Conservation (phyloP, 53 echinoderm and acorn worm species). For the Echinometra lucunter region DNA sequence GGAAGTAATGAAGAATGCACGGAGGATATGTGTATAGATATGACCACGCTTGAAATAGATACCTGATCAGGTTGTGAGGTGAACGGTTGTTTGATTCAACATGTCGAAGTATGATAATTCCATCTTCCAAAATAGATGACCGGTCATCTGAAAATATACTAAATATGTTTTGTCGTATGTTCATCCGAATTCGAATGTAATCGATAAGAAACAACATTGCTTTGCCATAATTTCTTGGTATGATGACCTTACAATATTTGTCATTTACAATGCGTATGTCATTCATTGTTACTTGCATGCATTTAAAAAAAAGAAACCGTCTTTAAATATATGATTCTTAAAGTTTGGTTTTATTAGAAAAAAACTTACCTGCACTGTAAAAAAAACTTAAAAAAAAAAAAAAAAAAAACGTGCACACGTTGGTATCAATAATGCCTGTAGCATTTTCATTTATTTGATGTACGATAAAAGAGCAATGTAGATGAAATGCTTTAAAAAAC, state of each 20-base stretch:
- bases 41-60: neutral
- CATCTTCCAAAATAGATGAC: neutral
- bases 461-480: no score
- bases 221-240: no score
- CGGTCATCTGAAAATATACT: neutral
- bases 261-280: neutral
- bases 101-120: neutral
- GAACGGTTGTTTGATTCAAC: neutral
- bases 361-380: no score
- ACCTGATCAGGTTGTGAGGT: neutral
- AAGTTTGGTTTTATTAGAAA: no score
- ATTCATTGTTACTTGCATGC: neutral
- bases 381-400: no score
- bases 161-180: neutral
- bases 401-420: no score
- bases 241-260: neutral
- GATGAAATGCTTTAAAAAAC: no score
- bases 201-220: no score
- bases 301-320: neutral
- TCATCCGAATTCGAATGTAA: neutral
- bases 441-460: no score
- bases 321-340: no score
- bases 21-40: constrained; percentile 14
- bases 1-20: constrained; percentile 50
- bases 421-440: no score